Evolutionary conservation across 2,113 vertebrate genomes (phyloP).

Genomic region (Jacana jacana): DNA sequence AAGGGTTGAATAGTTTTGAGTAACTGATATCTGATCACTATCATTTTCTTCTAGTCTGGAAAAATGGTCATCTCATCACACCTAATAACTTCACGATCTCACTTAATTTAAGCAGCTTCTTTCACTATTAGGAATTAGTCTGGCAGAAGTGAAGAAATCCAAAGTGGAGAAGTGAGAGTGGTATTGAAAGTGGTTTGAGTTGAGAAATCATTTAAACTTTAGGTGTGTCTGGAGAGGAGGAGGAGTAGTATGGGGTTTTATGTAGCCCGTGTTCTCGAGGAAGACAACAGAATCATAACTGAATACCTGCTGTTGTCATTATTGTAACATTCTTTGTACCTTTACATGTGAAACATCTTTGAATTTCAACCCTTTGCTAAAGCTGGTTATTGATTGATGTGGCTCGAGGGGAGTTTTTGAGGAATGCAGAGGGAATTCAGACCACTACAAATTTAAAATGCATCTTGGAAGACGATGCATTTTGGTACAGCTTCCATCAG

Average conservation of each 20-base stretch:
- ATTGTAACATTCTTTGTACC: background rate
- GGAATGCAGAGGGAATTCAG: background rate
- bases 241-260: background rate
- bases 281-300: background rate
- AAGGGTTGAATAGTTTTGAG: background rate
- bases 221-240: background rate
- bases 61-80: background rate
- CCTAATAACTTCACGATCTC: background rate
- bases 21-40: background rate
- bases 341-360: background rate
- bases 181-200: background rate
- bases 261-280: background rate
- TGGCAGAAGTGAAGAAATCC: background rate
- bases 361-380: background rate
- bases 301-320: background rate
- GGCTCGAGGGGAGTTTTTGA: background rate
- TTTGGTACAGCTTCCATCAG: background rate
- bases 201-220: background rate
- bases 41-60: background rate
- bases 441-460: background rate
- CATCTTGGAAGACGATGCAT: fast-evolving
- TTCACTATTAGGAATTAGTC: background rate
- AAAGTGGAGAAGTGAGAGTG: too few species aligned
- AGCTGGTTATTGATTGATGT: background rate
- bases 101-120: background rate